Base-by-base conservation (phyloP, 2,888 invertebrate genomes). In the Nesidiocoris tenuis region DNA sequence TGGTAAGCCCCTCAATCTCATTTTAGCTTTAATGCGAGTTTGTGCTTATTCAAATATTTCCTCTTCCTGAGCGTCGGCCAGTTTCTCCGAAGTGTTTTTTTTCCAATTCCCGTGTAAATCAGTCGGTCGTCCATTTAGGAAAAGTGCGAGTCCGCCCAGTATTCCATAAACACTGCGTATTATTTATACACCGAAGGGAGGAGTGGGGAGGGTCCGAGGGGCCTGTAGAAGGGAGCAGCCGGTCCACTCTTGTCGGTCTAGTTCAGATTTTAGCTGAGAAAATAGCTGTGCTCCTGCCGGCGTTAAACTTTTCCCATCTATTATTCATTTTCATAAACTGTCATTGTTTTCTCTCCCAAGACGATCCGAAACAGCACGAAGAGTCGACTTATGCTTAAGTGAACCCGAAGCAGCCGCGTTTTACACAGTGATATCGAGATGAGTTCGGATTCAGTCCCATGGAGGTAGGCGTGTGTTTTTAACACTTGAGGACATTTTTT, bases 401-500 rank as follows among this genome's bases (percentile, higher is more conserved):
- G 24, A 39, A 39, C 39, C 39, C 3, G 12, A 39, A 39, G 39
- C 12, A 39, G 39, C 39, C 39, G 39, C 39, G 39, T 7, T 3
- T 39, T 7, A 39, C 61, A 56, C 61, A 72, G 72, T 72, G 72
- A 61, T 63, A 61, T 54, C 24, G 59, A 75, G 54, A 79, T 79
- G 79, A 77, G 78, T 76, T 74, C 78, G 77, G 79, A 79, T 68
- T 76, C 77, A 61, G 76, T 76, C 55, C 79, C 79, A 16, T 79
- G 79, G 79, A 79, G 79, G 79, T 79, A 66, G 77, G 79, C 77
- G 68, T 17, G 19, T 70, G 22, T 70, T 55, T 56, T 16, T 23
- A 18, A 18, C 54, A 39, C 18, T 18, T 1, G 22, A 68, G 17
- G n/a, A n/a, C n/a, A n/a, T n/a, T n/a, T n/a, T n/a, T n/a, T n/a